A percentile compares a stretch with the other conserved stretches of the same genome.
Conservation (phyloP, 1,140 invertebrate species). For the Conus betulinus region DNA sequence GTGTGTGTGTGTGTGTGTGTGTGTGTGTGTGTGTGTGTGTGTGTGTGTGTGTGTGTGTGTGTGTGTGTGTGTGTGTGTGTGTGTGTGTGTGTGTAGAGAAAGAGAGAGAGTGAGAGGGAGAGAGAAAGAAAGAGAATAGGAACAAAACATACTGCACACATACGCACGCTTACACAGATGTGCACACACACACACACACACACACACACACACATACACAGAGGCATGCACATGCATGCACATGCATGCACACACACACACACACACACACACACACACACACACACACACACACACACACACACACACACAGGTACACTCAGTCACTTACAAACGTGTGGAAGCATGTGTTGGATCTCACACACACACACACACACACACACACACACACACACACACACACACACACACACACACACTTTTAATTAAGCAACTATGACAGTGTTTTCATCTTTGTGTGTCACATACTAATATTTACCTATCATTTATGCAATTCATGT, state of each 20-base stretch:
- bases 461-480: neutral
- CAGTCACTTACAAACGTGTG: neutral
- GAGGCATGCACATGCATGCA: neutral
- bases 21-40: no score
- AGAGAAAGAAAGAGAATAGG: no score
- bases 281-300: constrained; percentile 9
- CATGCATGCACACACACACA: constrained; percentile 4
- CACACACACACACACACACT: neutral
- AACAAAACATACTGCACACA: no score
- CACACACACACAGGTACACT: neutral
- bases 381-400: neutral
- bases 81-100: no score
- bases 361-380: neutral
- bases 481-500: neutral
- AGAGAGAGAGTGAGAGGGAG: no score
- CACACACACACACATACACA: neutral
- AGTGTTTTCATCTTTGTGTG: no score
- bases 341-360: neutral
- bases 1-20: no score
- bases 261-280: constrained; percentile 16
- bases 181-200: neutral
- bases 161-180: neutral
- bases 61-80: no score
- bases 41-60: no score
- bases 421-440: neutral